Conservation (phyloP, 2,113 vertebrate species). For the Crotophaga sulcirostris region DNA sequence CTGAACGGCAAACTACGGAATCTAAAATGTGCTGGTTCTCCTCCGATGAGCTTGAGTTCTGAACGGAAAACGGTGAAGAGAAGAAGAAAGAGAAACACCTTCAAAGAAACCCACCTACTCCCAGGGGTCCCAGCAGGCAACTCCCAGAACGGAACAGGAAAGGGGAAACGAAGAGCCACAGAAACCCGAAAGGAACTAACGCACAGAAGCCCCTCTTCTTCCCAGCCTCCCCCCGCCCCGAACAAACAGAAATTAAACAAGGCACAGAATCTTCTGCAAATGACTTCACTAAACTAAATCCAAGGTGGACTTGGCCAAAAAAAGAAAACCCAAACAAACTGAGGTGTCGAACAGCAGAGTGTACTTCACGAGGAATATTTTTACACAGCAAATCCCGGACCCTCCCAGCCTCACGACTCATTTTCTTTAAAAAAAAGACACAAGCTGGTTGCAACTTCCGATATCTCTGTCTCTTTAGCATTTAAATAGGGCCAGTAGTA, state of each 20-base stretch:
- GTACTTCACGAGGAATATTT: slow-evolving; percentile 87
- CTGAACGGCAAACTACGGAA: slow-evolving; percentile 72
- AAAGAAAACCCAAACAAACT: slow-evolving; percentile 73
- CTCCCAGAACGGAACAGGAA: slow-evolving; percentile 59
- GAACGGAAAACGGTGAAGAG: slow-evolving; percentile 61
- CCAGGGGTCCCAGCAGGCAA: slow-evolving; percentile 76
- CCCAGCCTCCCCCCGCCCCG: slow-evolving; percentile 59
- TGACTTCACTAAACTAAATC: slow-evolving; percentile 91
- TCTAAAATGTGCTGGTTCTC: slow-evolving; percentile 80
- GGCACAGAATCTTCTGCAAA: slow-evolving; percentile 98
- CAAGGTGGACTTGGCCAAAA: slow-evolving; percentile 81
- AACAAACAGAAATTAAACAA: slow-evolving; percentile 88
- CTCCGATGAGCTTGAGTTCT: slow-evolving; percentile 68
- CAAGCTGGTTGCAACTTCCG: slow-evolving; percentile 75
- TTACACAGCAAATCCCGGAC: slow-evolving; percentile 81
- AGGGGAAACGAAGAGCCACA: slow-evolving; percentile 36
- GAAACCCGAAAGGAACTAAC: slow-evolving; percentile 63
- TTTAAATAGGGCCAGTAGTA: slow-evolving; percentile 76
- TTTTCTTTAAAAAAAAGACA: slow-evolving; percentile 35
- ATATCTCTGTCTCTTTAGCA: slow-evolving; percentile 76
- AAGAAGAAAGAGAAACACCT: slow-evolving; percentile 14
- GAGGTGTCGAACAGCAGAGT: slow-evolving; percentile 91
- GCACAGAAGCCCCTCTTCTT: slow-evolving; percentile 63
- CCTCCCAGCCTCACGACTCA: slow-evolving; percentile 77
- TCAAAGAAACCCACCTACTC: slow-evolving; percentile 14